Base-by-base conservation (phyloP, 2,113 vertebrate genomes). In the Embiotoca jacksoni region DNA sequence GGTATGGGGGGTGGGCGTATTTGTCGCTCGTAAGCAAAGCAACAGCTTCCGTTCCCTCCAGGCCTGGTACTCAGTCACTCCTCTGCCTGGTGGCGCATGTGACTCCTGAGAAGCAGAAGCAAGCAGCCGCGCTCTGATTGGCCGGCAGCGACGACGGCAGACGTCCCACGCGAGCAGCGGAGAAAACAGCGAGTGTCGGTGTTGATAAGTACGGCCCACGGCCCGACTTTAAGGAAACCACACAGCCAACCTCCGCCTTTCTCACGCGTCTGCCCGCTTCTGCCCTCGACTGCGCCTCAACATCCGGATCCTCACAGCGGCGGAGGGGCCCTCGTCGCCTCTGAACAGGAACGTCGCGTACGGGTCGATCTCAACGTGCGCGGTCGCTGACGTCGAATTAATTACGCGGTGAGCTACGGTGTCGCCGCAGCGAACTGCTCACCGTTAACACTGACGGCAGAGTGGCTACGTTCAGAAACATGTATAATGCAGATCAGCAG, bases 161-260 rank as follows among this genome's bases (percentile, higher is more conserved):
- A 23, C 23, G 23, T 23, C 23, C 23, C 23, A 23, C 23, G 23
- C 23, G 23, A 23, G 23, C 23, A 23, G 23, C 23, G 23, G 23
- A 23, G 23, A 23, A 23, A 23, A 23, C 71, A 55, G 35, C 0
- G 32, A 79, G 80, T 66, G 84, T 81, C 74, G 75, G 30, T 68
- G 81, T 72, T 81, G 87, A 84, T 88, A 80, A 85, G 86, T 63
- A 65, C 78, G 78, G 50, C 82, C 82, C 75, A 78, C 78, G 5
- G 57, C 56, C 32, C 72, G 85, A 84, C 89, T 83, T 89, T 77
- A 76, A 87, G 71, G 46, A 75, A 80, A 7, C 46, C 54, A 11
- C 77, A 32, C 56, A 23, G 23, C 23, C 23, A 23, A 23, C 23
- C 23, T 23, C 23, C 23, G 23, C 23, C 23, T 23, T 23, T 23